A percentile compares a stretch with the other conserved stretches of the same genome.
These are phyloP conservation scores for Geotrypetes seraphini DNA, from an alignment of 2,797 vertebrate species.

Conservation along the genomic window DNA sequence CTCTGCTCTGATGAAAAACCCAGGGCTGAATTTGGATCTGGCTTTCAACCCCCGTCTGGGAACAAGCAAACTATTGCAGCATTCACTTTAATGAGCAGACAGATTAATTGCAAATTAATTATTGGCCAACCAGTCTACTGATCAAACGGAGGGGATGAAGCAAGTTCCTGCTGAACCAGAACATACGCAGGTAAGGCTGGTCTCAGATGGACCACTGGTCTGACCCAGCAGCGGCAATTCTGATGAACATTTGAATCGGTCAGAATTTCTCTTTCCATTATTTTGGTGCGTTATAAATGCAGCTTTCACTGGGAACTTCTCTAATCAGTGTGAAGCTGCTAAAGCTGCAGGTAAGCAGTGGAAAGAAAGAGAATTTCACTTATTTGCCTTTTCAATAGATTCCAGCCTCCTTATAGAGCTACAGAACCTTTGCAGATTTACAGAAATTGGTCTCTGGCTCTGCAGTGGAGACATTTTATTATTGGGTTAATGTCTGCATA, in stretches of 20 bases:
- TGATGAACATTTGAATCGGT: constrained; percentile 55
- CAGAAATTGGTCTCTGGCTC: constrained; percentile 32
- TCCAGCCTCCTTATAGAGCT: constrained; percentile 50
- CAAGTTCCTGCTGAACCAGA: too few species aligned
- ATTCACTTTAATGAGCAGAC: constrained; percentile 71
- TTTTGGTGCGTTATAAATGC: constrained; percentile 60
- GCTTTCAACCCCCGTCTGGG: too few species aligned
- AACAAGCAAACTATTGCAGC: too few species aligned
- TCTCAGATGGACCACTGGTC: too few species aligned
- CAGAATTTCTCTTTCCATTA: constrained; percentile 48
- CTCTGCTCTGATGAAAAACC: too few species aligned
- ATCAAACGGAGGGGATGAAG: constrained; percentile 68
- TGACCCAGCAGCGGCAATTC: too few species aligned
- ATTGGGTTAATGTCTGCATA: constrained; percentile 1
- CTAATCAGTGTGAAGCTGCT: constrained; percentile 59
- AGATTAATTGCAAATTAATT: constrained; percentile 90
- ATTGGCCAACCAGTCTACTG: constrained; percentile 79
- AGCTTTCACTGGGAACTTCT: constrained; percentile 55
- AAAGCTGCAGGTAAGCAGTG: constrained; percentile 51
- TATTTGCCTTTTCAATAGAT: constrained; percentile 54
- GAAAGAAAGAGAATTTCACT: constrained; percentile 46
- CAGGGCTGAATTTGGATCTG: too few species aligned
- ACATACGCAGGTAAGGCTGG: too few species aligned
- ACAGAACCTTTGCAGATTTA: constrained; percentile 34
- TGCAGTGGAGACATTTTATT: constrained; percentile 26